A percentile compares a stretch with the other conserved stretches of the same genome.
Evolutionary conservation across 2,797 vertebrate genomes (phyloP).

Genomic region (Melanotaenia nigrans): DNA sequence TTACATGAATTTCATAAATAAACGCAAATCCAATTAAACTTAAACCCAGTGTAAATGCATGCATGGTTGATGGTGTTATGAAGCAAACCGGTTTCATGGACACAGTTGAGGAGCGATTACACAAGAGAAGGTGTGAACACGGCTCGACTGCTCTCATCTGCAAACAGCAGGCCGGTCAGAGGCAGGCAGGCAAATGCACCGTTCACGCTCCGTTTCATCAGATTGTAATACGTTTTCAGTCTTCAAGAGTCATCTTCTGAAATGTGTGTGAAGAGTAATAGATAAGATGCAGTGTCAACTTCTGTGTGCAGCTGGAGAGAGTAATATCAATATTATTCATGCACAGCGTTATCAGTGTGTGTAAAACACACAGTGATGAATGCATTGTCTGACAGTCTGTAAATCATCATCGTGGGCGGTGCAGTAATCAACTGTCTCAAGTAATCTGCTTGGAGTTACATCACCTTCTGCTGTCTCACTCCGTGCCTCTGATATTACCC

Average conservation of each 20-base stretch:
- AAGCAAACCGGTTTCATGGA: conserved; percentile 31
- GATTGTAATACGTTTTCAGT: conserved; percentile 4
- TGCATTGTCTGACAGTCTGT: conserved; percentile 8
- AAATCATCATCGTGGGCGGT: conserved; percentile 29
- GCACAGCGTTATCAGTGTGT: not conserved
- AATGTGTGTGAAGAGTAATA: not conserved
- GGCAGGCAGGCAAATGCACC: not conserved
- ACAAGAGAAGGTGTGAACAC: not conserved
- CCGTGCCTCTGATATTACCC: not conserved
- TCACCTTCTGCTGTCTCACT: conserved; percentile 14
- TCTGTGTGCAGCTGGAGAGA: not conserved
- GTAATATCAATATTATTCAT: conserved; percentile 12
- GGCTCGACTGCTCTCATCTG: conserved; percentile 13
- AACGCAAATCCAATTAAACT: conserved; percentile 31
- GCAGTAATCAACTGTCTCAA: conserved; percentile 45
- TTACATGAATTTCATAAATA: conserved; percentile 40
- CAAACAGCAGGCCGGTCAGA: conserved; percentile 12
- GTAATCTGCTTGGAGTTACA: conserved; percentile 34
- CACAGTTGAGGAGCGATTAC: conserved; percentile 23
- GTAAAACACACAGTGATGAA: conserved; percentile 39
- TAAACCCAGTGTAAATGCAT: conserved; percentile 35
- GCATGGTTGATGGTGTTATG: conserved; percentile 52
- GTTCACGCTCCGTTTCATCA: not conserved
- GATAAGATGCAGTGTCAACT: conserved; percentile 14
- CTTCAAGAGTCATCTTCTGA: not conserved